phyloP scores from a whole-genome alignment of 2,888 invertebrate species.

The Neoitamus cyanurus region DNA sequence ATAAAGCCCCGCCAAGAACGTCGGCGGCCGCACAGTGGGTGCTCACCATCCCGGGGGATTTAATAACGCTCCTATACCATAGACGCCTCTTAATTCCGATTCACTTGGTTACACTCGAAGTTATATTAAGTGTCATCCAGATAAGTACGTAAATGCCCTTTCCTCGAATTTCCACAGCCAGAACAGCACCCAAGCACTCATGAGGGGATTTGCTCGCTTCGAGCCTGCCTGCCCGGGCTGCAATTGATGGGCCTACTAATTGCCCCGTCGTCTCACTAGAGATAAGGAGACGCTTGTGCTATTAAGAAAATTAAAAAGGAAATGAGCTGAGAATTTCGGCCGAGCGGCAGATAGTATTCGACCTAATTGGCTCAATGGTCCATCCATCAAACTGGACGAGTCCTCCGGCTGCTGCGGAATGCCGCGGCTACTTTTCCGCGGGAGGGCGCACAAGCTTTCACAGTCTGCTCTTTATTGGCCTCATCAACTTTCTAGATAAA shows the following conservation, averaged over 20 bases:
- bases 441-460: neutral
- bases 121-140: conserved; percentile 44
- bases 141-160: conserved; percentile 34
- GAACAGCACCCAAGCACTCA: conserved; percentile 11
- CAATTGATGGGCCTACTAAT: conserved; percentile 47
- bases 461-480: conserved; percentile 31
- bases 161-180: neutral
- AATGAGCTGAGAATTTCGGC: conserved; percentile 42
- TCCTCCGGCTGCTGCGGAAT: neutral
- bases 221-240: neutral
- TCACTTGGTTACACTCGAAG: conserved; percentile 34
- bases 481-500: conserved; percentile 31
- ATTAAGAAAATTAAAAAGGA: conserved; percentile 46
- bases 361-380: conserved; percentile 41
- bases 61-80: conserved; percentile 31
- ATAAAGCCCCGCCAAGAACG: neutral
- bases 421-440: neutral
- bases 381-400: conserved; percentile 30
- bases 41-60: conserved; percentile 36
- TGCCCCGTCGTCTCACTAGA: conserved; percentile 15
- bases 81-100: conserved; percentile 44
- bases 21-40: neutral
- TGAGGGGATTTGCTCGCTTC: conserved; percentile 34
- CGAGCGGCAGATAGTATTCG: conserved; percentile 28
- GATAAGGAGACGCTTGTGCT: conserved; percentile 34